Percentiles rank a stretch among this genome's conserved stretches.
Evolutionary conservation across 2,113 vertebrate genomes (phyloP).

Genomic region (Apus apus): DNA sequence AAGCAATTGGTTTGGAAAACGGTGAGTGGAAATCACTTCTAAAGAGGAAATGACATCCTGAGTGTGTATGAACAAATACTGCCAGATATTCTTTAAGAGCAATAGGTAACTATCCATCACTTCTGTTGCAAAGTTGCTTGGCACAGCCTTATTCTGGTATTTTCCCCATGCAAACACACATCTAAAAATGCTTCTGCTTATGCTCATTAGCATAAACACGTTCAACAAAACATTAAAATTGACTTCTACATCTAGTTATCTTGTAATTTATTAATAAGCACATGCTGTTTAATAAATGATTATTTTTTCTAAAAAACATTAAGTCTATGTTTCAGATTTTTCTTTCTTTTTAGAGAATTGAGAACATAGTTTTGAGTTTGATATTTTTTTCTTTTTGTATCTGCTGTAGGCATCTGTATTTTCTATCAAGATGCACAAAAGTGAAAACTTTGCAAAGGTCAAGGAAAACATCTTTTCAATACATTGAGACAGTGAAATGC

Average conservation of each 20-base stretch:
- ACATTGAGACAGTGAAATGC: not conserved
- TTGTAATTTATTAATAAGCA: constrained; percentile 42
- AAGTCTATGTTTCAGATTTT: not conserved
- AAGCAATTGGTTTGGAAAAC: not conserved
- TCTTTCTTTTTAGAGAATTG: not conserved
- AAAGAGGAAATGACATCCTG: constrained; percentile 39
- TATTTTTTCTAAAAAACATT: not conserved
- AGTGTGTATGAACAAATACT: not conserved
- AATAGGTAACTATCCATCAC: constrained; percentile 37
- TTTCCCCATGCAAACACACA: constrained; percentile 53
- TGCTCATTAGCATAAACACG: constrained; percentile 32
- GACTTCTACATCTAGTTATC: constrained; percentile 17
- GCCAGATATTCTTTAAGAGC: constrained; percentile 48
- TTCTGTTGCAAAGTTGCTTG: constrained; percentile 20
- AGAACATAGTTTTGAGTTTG: not conserved
- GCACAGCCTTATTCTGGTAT: not conserved
- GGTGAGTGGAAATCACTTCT: constrained; percentile 30
- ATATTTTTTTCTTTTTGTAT: not conserved
- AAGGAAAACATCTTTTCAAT: not conserved
- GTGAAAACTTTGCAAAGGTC: not conserved
- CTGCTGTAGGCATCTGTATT: not conserved
- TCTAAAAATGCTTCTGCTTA: constrained; percentile 58
- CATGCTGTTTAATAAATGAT: constrained; percentile 11
- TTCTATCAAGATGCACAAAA: not conserved
- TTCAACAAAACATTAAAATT: constrained; percentile 19